A percentile compares a stretch with the other conserved stretches of the same genome.
Evolutionary conservation across 2,113 vertebrate species (phyloP).

Genomic region (Sturnira hondurensis): DNA sequence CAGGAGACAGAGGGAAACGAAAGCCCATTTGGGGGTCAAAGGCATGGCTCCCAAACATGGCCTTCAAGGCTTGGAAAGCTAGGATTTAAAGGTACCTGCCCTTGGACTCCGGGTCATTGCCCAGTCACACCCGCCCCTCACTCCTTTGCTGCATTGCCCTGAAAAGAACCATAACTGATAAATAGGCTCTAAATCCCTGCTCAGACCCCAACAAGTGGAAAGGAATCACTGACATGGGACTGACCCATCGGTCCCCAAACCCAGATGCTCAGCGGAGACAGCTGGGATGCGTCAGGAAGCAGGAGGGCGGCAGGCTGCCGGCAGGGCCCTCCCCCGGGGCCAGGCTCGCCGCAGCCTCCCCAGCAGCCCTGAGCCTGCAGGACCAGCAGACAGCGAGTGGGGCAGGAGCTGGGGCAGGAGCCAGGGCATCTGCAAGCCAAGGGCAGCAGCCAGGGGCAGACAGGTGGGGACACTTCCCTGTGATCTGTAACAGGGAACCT

Average conservation of each 20-base stretch:
- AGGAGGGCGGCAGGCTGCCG: not conserved
- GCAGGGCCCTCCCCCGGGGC: not conserved
- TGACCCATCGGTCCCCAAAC: not conserved
- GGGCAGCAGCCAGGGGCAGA: not conserved
- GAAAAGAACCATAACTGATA: not conserved
- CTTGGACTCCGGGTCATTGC: not conserved
- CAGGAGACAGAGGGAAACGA: not conserved
- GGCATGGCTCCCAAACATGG: rapidly evolving
- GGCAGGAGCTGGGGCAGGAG: not conserved
- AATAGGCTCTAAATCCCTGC: not conserved
- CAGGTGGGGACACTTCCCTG: not conserved
- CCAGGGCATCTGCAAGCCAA: not conserved
- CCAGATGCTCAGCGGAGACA: not conserved
- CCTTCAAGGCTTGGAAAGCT: not conserved
- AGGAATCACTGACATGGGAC: not conserved
- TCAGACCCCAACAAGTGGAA: not conserved
- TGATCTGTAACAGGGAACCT: too few relatives aligned
- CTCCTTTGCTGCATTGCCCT: not conserved
- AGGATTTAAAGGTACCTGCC: not conserved
- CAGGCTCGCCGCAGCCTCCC: rapidly evolving
- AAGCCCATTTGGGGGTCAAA: not conserved
- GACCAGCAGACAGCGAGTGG: not conserved
- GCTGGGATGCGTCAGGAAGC: not conserved
- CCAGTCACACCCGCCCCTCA: not conserved
- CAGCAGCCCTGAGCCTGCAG: not conserved